These are phyloP conservation scores for Busseola fusca DNA, from an alignment of 2,888 invertebrate species.

Conservation along the genomic window DNA sequence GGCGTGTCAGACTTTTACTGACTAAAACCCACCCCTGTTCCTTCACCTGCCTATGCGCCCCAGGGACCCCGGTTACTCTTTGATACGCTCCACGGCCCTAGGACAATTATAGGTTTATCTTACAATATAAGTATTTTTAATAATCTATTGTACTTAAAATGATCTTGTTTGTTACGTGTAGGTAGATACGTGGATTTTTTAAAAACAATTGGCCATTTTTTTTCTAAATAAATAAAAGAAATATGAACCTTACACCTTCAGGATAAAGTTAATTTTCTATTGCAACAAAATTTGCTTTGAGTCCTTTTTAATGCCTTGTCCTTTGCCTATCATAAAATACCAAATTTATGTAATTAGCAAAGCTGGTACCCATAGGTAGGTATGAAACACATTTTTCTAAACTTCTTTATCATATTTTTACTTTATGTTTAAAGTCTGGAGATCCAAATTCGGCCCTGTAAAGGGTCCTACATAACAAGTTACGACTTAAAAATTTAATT, in stretches of 20 bases:
- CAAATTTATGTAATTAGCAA: background rate
- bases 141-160: background rate
- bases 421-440: background rate
- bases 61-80: no score
- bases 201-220: no score
- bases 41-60: no score
- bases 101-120: no score
- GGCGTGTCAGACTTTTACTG: no score
- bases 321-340: background rate
- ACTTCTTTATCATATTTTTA: background rate
- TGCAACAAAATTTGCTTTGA: background rate
- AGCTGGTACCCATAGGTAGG: background rate
- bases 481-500: slow-evolving; percentile 14
- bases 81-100: no score
- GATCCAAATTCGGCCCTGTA: slow-evolving; percentile 50
- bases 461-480: slow-evolving; percentile 20
- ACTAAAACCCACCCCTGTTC: no score
- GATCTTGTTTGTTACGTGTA: background rate
- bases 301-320: background rate
- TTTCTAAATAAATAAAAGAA: background rate
- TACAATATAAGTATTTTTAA: background rate
- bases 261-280: background rate
- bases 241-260: accelerated
- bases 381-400: background rate
- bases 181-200: background rate